A percentile compares a stretch with the other conserved stretches of the same genome.
Evolutionary conservation across 1,140 invertebrate species (phyloP).

Genomic region (Magallana gigas): DNA sequence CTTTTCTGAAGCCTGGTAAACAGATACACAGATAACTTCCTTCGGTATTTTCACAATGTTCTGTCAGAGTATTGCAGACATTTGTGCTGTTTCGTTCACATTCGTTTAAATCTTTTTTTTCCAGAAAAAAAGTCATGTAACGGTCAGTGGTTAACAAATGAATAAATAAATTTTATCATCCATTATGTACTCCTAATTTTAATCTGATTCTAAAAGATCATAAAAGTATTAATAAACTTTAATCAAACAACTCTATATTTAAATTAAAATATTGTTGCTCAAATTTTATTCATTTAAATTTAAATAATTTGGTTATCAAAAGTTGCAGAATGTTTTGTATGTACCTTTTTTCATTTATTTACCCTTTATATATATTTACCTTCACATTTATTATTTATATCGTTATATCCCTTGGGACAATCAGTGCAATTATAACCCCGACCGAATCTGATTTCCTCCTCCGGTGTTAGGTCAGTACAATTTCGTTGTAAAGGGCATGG

Average conservation of each 20-base stretch:
- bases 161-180: too few relatives aligned
- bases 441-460: neutral
- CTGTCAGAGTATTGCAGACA: neutral
- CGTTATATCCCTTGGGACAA: constrained; percentile 43
- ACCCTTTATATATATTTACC: neutral
- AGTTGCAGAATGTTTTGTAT: too few relatives aligned
- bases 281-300: too few relatives aligned
- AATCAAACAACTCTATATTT: too few relatives aligned
- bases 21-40: constrained; percentile 44
- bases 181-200: too few relatives aligned
- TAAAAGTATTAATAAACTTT: too few relatives aligned
- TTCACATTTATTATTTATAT: constrained; percentile 40
- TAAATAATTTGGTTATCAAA: too few relatives aligned
- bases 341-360: too few relatives aligned
- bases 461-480: constrained; percentile 50
- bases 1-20: neutral
- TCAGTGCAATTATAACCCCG: constrained; percentile 45
- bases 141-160: too few relatives aligned
- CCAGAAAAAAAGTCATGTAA: too few relatives aligned
- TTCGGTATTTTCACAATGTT: constrained; percentile 27
- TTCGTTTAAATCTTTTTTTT: constrained; percentile 31
- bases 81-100: neutral
- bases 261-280: too few relatives aligned
- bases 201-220: too few relatives aligned
- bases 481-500: constrained; percentile 41